Evolutionary conservation across 2,797 vertebrate species (phyloP), one percentile per base, ranked within the genome.

Genomic region (Intellagama lesueurii): DNA sequence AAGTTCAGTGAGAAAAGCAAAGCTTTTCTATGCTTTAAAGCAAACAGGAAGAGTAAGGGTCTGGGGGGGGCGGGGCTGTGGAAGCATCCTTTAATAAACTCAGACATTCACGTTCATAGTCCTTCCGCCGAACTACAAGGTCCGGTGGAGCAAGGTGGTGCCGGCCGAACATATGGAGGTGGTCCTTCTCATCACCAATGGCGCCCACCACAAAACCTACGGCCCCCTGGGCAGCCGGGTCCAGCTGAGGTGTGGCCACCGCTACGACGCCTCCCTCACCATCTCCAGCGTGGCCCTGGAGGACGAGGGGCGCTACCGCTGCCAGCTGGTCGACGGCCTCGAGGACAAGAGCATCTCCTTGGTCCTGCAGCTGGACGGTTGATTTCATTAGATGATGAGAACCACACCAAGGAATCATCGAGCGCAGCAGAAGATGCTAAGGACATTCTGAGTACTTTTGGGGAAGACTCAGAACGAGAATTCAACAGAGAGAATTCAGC

Each of bases 71-170:
- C n/a, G n/a, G n/a, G n/a, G n/a, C n/a, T n/a, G n/a, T n/a, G n/a
- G n/a, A n/a, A n/a, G n/a, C n/a, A n/a, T n/a, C n/a, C n/a, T n/a
- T n/a, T n/a, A n/a, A n/a, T n/a, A n/a, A n/a, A n/a, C n/a, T n/a
- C n/a, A n/a, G n/a, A n/a, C n/a, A n/a, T n/a, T n/a, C n/a, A n/a
- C n/a, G n/a, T n/a, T n/a, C n/a, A n/a, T n/a, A n/a, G n/a, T 30
- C 40, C 96, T 97, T 93, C 98, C 98, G 30, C 92, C 28, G 77
- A 97, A 97, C 89, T 99, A 98, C 96, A 98, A 96, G 78, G 97
- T 99, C 2, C 98, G 98, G 91, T 99, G 99, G 98, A 99, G 98
- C 82, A 99, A 99, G 66, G 95, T 98, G 95, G 97, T 98, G 52
- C 96, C 96, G 0, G 91, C 91, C 16, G 86, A 96, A 91, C 91